phyloP scores from a whole-genome alignment of 2,888 invertebrate species.

The Pachycephus smyrnensis region DNA sequence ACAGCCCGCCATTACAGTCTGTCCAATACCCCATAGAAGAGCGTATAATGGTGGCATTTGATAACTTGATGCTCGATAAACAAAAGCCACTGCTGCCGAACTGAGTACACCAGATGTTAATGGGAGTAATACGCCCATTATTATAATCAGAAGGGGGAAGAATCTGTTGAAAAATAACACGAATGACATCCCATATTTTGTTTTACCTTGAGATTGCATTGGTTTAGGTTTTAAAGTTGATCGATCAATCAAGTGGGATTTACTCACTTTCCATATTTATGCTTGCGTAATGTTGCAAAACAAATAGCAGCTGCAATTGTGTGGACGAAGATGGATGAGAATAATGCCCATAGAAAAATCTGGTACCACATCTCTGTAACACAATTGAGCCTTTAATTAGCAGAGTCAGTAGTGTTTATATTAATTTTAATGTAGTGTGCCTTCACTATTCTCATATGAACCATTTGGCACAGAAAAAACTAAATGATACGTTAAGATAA shows the following conservation, averaged over 20 bases:
- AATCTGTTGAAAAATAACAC: conserved; percentile 72
- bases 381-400: background rate
- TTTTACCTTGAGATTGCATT: background rate
- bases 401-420: background rate
- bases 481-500: background rate
- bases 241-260: conserved; percentile 2
- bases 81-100: conserved; percentile 94
- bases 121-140: conserved; percentile 91
- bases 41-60: conserved; percentile 93
- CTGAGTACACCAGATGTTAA: conserved; percentile 88
- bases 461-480: background rate
- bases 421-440: background rate
- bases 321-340: conserved; percentile 94
- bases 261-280: conserved; percentile 83
- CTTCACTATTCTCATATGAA: background rate
- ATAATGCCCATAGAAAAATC: conserved; percentile 94
- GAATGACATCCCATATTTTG: background rate
- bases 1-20: conserved; percentile 89
- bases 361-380: conserved; percentile 97
- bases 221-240: background rate
- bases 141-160: conserved; percentile 87
- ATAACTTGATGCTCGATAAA: conserved; percentile 90
- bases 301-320: conserved; percentile 91
- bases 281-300: conserved; percentile 91
- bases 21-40: conserved; percentile 94